A percentile compares a stretch with the other conserved stretches of the same genome.
phyloP scores from a whole-genome alignment of 1,140 invertebrate genomes.

The Archegozetes longisetosus region DNA sequence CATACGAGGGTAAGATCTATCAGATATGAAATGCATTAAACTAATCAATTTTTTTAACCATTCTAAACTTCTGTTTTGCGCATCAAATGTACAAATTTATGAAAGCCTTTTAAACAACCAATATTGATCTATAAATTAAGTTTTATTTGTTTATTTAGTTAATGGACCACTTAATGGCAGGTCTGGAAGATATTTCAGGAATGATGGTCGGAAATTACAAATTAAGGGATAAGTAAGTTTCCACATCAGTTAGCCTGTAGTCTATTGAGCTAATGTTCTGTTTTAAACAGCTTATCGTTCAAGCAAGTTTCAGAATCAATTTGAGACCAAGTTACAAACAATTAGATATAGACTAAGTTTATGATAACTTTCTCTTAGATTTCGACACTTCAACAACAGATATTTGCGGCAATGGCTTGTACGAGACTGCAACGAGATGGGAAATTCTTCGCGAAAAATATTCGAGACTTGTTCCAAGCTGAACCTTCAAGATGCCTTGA shows the following conservation, averaged over 20 bases:
- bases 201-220: slow-evolving; percentile 87
- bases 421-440: slow-evolving; percentile 62
- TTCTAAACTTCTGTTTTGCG: too few species aligned
- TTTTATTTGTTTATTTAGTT: slow-evolving; percentile 42
- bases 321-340: too few species aligned
- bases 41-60: too few species aligned
- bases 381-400: slow-evolving; percentile 82
- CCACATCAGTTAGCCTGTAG: slow-evolving; percentile 3
- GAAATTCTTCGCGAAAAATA: slow-evolving; percentile 56
- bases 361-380: slow-evolving; percentile 36
- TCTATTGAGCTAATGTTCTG: slow-evolving; percentile 1
- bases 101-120: too few species aligned
- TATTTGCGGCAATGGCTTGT: slow-evolving; percentile 75
- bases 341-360: neutral
- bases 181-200: slow-evolving; percentile 82
- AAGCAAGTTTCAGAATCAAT: slow-evolving; percentile 2
- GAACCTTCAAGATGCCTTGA: slow-evolving; percentile 80
- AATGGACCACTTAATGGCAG: slow-evolving; percentile 92
- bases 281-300: neutral
- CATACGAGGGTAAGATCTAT: slow-evolving; percentile 60
- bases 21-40: neutral
- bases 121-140: neutral
- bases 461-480: slow-evolving; percentile 83
- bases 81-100: too few species aligned
- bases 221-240: slow-evolving; percentile 62